phyloP scores from a whole-genome alignment of 2,888 invertebrate species.

The Eristalis tenax region DNA sequence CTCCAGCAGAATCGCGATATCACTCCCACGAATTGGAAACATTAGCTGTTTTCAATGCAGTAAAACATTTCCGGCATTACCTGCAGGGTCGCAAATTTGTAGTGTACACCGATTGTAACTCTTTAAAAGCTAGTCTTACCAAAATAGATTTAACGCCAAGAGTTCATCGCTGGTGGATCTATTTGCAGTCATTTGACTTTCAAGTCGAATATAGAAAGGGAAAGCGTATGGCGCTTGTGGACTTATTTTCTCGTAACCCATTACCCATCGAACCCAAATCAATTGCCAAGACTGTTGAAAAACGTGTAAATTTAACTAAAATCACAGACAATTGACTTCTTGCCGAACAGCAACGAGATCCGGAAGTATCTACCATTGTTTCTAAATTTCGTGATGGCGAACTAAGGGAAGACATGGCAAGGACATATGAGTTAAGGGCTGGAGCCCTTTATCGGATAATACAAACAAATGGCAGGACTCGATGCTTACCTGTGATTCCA shows the following conservation, averaged over 20 bases:
- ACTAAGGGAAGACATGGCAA: background rate
- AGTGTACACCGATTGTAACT: too few species aligned
- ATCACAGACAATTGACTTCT: conserved; percentile 48
- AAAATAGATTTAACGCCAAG: conserved; percentile 54
- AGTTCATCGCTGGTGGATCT: conserved; percentile 54
- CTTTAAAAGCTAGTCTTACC: conserved; percentile 20
- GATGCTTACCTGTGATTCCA: conserved; percentile 20
- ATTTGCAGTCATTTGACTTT: conserved; percentile 39
- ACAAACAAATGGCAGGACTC: conserved; percentile 13
- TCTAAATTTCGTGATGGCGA: conserved; percentile 8
- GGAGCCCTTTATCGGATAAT: conserved; percentile 9
- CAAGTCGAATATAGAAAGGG: conserved; percentile 6
- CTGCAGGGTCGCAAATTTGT: too few species aligned
- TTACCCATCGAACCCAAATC: background rate
- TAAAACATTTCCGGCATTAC: too few species aligned
- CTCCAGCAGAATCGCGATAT: too few species aligned
- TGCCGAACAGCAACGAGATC: conserved; percentile 16
- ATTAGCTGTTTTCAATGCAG: too few species aligned
- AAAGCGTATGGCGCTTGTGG: background rate
- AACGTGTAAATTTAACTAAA: conserved; percentile 36
- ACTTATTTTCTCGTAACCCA: too few species aligned
- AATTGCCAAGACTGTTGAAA: conserved; percentile 25
- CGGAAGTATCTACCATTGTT: conserved; percentile 3
- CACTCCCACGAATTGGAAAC: too few species aligned
- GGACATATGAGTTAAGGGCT: conserved; percentile 3